Conservation (phyloP, 2,797 vertebrate genomes). For the Dicrostonyx torquatus region DNA sequence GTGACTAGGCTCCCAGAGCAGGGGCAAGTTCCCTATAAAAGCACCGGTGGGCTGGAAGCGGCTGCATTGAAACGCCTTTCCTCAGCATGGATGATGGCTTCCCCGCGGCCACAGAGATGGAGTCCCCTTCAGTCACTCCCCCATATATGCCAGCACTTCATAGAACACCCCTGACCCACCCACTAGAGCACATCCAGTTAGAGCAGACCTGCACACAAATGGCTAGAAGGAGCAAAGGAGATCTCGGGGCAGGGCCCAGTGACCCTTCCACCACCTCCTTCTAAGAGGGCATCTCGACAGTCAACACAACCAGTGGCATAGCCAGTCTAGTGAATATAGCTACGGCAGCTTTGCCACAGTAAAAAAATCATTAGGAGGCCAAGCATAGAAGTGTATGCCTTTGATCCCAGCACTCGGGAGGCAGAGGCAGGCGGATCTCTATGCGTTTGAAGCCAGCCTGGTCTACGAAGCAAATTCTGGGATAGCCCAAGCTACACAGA, state of each 20-base stretch:
- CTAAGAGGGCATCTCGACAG: neutral
- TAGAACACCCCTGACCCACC: neutral
- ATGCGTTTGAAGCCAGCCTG: neutral
- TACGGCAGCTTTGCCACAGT: neutral
- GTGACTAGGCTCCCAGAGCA: neutral
- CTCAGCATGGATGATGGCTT: neutral
- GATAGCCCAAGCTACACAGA: neutral
- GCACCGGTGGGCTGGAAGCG: neutral
- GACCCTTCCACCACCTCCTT: neutral
- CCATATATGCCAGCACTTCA: neutral
- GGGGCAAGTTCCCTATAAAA: neutral
- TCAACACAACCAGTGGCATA: neutral
- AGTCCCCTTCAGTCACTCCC: neutral
- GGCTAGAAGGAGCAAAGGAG: neutral
- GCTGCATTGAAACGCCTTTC: neutral
- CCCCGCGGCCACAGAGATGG: too few relatives aligned
- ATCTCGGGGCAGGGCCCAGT: neutral
- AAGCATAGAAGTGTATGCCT: too few relatives aligned
- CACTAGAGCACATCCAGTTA: neutral
- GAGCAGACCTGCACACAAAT: neutral
- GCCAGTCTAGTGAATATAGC: neutral
- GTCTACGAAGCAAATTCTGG: neutral
- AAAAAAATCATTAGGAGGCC: neutral
- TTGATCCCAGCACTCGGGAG: neutral
- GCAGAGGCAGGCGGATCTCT: neutral